These are phyloP conservation scores for Hemicentrotus pulcherrimus DNA, from an alignment of 35 echinoderm and acorn worm genomes.

Conservation along the genomic window DNA sequence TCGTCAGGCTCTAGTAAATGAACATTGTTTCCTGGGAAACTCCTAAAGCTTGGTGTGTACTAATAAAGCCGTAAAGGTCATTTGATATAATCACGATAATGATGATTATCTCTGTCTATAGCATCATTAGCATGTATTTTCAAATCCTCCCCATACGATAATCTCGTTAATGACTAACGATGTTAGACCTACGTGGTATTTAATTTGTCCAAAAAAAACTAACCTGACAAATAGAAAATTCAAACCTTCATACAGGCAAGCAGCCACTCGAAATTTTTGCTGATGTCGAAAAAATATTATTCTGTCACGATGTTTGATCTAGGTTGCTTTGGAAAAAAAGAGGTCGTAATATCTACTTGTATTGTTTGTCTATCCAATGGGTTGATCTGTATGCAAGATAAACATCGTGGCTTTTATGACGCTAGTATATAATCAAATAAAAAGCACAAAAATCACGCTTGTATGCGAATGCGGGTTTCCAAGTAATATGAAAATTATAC, in stretches of 20 bases:
- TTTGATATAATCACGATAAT: not conserved
- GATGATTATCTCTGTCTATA: not conserved
- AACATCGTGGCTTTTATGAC: too few species aligned
- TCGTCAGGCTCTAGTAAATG: too few species aligned
- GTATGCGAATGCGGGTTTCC: too few species aligned
- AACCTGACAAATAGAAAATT: not conserved
- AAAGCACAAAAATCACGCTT: too few species aligned
- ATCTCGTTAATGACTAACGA: too few species aligned
- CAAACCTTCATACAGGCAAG: not conserved
- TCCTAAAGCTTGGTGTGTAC: not conserved
- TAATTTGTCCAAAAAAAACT: too few species aligned
- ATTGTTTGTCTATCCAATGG: too few species aligned
- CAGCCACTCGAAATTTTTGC: not conserved
- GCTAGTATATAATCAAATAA: too few species aligned
- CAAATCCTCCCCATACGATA: not conserved
- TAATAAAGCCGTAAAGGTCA: conserved; percentile 3
- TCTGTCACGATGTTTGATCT: not conserved
- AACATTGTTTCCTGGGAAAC: not conserved
- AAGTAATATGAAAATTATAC: too few species aligned
- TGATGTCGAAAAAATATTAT: not conserved
- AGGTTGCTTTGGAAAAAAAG: not conserved
- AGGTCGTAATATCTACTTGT: too few species aligned
- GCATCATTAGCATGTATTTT: not conserved
- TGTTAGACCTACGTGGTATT: too few species aligned
- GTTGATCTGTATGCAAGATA: too few species aligned